Conservation (phyloP, 2,888 invertebrate species). For the Parascotia fuliginaria region DNA sequence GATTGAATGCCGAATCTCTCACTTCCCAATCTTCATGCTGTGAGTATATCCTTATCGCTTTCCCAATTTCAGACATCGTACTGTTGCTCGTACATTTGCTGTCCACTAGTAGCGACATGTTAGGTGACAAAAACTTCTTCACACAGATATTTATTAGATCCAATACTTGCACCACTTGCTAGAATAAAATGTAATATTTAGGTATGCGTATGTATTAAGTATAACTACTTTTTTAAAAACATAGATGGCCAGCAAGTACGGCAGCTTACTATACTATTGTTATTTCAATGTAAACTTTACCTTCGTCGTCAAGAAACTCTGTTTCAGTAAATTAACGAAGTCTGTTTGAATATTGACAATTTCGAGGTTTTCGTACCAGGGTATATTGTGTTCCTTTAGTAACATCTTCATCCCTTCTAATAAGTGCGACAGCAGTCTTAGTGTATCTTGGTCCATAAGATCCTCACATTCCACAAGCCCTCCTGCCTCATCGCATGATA, state of each 20-base stretch:
- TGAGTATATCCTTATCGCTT: slow-evolving; percentile 86
- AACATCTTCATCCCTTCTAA: slow-evolving; percentile 51
- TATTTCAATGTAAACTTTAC: no score
- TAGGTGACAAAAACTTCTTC: slow-evolving; percentile 89
- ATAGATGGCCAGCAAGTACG: no score
- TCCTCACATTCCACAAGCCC: no score
- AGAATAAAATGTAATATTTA: slow-evolving; percentile 14
- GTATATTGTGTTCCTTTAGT: slow-evolving; percentile 52
- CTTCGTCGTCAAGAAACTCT: slow-evolving; percentile 22
- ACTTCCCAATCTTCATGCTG: slow-evolving; percentile 90
- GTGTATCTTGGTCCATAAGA: slow-evolving; percentile 44
- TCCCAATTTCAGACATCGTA: slow-evolving; percentile 85
- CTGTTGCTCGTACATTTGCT: slow-evolving; percentile 85
- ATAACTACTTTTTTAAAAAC: no score
- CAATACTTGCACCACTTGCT: slow-evolving; percentile 88
- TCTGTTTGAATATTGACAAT: slow-evolving; percentile 49
- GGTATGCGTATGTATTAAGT: no score
- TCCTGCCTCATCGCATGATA: slow-evolving; percentile 47
- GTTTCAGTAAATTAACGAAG: slow-evolving; percentile 50
- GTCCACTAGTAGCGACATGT: slow-evolving; percentile 89
- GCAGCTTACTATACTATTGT: no score
- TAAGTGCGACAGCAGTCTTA: slow-evolving; percentile 42
- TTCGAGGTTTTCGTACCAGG: slow-evolving; percentile 56
- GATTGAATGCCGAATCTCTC: slow-evolving; percentile 89
- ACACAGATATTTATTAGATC: slow-evolving; percentile 88